Conservation (phyloP, 2,113 vertebrate species). For the Upupa epops region DNA sequence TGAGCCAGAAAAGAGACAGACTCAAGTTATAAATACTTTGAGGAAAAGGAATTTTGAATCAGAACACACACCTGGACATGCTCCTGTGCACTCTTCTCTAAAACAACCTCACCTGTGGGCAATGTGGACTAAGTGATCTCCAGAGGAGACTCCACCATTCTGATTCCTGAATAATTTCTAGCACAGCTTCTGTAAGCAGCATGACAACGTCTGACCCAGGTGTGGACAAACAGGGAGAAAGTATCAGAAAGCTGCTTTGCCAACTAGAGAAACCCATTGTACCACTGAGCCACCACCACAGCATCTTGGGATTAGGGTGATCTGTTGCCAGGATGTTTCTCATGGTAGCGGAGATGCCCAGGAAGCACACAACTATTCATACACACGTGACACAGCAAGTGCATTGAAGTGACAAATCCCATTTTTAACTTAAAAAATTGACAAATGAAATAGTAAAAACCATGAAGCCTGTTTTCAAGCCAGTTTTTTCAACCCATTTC, state of each 20-base stretch:
- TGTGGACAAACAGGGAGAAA: neutral
- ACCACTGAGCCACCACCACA: neutral
- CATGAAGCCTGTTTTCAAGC: no score
- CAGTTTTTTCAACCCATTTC: neutral
- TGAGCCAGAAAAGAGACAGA: neutral
- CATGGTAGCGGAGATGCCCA: neutral
- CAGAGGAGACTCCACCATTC: no score
- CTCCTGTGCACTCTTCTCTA: no score
- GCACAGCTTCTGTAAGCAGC: neutral
- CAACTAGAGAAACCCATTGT: neutral
- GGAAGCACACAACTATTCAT: neutral
- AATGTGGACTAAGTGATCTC: no score
- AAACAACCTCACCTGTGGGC: no score
- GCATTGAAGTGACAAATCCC: neutral
- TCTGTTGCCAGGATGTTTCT: neutral
- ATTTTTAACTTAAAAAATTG: neutral
- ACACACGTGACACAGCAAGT: neutral
- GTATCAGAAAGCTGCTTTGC: neutral
- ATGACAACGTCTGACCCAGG: fast-evolving
- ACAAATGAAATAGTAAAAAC: neutral
- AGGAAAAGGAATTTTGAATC: neutral
- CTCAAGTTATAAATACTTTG: neutral
- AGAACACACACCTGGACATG: no score
- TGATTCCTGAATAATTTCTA: neutral
- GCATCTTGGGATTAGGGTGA: neutral